These are phyloP conservation scores for Dasyprocta punctata DNA, from an alignment of 2,113 vertebrate genomes.

Conservation along the genomic window DNA sequence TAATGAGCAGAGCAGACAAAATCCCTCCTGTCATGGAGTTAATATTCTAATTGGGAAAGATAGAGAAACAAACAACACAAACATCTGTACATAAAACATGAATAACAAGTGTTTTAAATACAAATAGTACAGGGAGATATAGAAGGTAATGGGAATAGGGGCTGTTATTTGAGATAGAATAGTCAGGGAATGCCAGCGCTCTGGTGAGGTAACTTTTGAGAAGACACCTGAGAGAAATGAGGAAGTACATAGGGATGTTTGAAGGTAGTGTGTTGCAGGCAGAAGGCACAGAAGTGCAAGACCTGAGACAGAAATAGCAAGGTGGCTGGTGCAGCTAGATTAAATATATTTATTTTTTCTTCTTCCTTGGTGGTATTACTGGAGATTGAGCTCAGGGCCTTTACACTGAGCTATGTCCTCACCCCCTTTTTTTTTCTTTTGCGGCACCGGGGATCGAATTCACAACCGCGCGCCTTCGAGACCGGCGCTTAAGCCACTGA, in stretches of 20 bases:
- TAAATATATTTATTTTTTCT: too few species aligned
- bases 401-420: neutral
- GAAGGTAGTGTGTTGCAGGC: neutral
- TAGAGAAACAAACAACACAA: neutral
- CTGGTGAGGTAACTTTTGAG: slow-evolving; percentile 1
- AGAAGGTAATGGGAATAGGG: neutral
- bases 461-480: too few species aligned
- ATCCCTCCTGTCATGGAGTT: neutral
- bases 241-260: neutral
- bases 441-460: too few species aligned
- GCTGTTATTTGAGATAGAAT: slow-evolving; percentile 3
- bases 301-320: neutral
- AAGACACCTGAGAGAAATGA: slow-evolving; percentile 17
- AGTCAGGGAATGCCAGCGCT: slow-evolving; percentile 10
- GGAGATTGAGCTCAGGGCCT: neutral
- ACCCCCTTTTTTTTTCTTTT: neutral
- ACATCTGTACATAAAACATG: neutral
- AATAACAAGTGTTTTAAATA: slow-evolving; percentile 42
- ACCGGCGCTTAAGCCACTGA: too few species aligned
- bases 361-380: too few species aligned
- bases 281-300: neutral
- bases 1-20: neutral
- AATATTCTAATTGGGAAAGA: neutral
- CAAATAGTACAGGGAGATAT: neutral
- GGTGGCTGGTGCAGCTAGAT: neutral